These are phyloP conservation scores for Heterohyrax brucei DNA, from an alignment of 2,797 vertebrate genomes.

Conservation along the genomic window DNA sequence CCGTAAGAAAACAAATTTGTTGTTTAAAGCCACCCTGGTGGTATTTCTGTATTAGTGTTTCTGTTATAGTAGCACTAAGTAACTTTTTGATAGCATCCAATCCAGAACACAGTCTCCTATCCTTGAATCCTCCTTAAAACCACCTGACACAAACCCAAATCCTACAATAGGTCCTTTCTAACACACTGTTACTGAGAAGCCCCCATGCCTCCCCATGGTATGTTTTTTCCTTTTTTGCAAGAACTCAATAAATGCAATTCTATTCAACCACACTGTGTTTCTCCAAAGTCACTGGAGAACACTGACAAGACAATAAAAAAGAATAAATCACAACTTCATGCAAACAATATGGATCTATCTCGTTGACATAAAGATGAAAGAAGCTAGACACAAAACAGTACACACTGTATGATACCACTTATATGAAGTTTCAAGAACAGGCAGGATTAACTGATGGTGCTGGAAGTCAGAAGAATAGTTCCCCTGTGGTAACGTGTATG, in stretches of 20 bases:
- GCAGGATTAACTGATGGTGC: not conserved
- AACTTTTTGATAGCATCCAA: not conserved
- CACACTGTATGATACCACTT: not conserved
- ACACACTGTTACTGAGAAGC: not conserved
- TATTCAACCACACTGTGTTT: not conserved
- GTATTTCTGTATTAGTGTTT: no score
- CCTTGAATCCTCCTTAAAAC: not conserved
- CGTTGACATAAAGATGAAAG: not conserved
- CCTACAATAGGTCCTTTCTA: not conserved
- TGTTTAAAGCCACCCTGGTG: no score
- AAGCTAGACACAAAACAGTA: constrained; percentile 22
- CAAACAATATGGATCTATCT: not conserved
- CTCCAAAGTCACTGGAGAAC: not conserved
- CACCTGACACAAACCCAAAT: not conserved
- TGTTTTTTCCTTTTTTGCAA: not conserved
- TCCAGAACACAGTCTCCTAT: not conserved
- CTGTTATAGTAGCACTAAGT: no score
- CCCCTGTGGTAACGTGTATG: not conserved
- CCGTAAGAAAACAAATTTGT: no score
- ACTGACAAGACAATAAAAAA: constrained; percentile 17
- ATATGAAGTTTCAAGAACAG: not conserved
- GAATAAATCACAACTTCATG: not conserved
- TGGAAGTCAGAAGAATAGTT: not conserved
- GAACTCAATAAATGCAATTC: not conserved
- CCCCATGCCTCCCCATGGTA: not conserved